Conservation (phyloP, 2,888 invertebrate genomes). For the Epiblema foenella region DNA sequence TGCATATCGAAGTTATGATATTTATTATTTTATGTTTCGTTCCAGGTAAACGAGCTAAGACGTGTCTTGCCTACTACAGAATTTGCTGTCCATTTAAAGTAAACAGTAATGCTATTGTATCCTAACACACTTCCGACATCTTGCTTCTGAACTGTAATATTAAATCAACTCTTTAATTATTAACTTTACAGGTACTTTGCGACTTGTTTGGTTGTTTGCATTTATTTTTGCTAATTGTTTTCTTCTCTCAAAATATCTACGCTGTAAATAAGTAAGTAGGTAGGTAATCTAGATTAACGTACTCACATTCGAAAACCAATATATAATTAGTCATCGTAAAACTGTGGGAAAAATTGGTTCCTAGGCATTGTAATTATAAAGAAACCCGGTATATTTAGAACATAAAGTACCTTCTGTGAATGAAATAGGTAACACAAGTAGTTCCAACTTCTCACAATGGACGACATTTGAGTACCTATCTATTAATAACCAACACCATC, state of each 20-base stretch:
- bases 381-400: no score
- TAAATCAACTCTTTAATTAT: constrained; percentile 1
- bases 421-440: not conserved
- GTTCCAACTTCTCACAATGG: not conserved
- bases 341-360: no score
- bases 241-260: not conserved
- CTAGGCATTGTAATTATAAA: no score
- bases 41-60: constrained; percentile 37
- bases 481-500: not conserved
- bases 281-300: no score
- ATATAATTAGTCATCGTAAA: no score
- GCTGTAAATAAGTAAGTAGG: no score
- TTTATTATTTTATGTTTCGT: constrained; percentile 38
- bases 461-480: constrained; percentile 9
- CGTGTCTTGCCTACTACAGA: not conserved
- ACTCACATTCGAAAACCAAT: no score
- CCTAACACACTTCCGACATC: not conserved
- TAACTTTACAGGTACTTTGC: not conserved
- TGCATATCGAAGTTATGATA: constrained; percentile 42
- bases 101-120: not conserved
- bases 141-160: not conserved
- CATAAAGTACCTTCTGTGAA: not conserved
- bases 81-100: no score
- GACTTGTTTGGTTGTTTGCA: not conserved
- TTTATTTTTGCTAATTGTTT: not conserved